A percentile compares a stretch with the other conserved stretches of the same genome.
Evolutionary conservation across 1,140 invertebrate species (phyloP).

Genomic region (Ceratosolen solmsi): DNA sequence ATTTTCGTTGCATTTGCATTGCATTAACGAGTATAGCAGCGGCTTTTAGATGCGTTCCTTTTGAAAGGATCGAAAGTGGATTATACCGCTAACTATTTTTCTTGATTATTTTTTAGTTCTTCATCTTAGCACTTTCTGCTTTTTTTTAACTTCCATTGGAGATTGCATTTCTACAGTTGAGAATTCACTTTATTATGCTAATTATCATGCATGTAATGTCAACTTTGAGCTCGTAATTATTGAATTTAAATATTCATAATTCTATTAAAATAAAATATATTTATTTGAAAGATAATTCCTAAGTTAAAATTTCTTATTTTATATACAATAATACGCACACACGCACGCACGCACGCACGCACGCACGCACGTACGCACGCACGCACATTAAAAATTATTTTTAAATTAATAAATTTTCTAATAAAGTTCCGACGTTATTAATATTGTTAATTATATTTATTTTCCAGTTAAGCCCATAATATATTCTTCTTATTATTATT

Average conservation of each 20-base stretch:
- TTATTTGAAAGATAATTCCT: too few relatives aligned
- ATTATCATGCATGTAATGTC: background rate
- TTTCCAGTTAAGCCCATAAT: background rate
- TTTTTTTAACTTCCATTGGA: background rate
- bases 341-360: too few relatives aligned
- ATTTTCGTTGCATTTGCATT: slow-evolving; percentile 16
- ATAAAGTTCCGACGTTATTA: too few relatives aligned
- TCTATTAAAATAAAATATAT: too few relatives aligned
- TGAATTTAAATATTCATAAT: background rate
- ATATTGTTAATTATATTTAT: background rate
- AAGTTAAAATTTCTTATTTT: too few relatives aligned
- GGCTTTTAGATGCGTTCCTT: background rate
- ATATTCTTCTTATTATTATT: background rate
- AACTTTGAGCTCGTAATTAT: background rate
- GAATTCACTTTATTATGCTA: slow-evolving; percentile 3
- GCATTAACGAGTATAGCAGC: background rate
- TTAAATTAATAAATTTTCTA: too few relatives aligned
- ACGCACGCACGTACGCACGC: too few relatives aligned
- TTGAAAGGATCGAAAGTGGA: background rate
- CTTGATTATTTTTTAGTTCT: background rate
- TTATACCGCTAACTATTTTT: slow-evolving; percentile 9
- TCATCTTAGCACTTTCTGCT: background rate
- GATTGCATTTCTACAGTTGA: background rate
- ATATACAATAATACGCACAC: too few relatives aligned
- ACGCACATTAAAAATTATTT: too few relatives aligned